A percentile compares a stretch with the other conserved stretches of the same genome.
Conservation (phyloP, 2,888 invertebrate species). For the Tanytarsus gracilentus region DNA sequence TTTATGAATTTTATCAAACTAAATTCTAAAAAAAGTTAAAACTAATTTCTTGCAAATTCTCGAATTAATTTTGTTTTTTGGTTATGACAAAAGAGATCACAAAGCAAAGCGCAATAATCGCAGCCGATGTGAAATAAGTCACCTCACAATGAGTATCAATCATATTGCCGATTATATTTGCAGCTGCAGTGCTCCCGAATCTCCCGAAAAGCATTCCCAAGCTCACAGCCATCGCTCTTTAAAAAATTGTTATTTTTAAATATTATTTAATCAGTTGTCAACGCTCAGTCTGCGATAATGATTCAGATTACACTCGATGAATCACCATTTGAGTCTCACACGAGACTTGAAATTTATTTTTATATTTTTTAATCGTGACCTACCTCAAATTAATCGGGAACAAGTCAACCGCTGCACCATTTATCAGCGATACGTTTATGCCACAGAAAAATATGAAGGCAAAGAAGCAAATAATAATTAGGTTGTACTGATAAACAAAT, state of each 20-base stretch:
- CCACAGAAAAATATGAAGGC: constrained; percentile 40
- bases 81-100: neutral
- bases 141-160: constrained; percentile 38
- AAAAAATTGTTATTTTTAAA: neutral
- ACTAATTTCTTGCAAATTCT: neutral
- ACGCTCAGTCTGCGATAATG: neutral
- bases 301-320: neutral
- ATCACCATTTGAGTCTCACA: too few species aligned
- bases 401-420: constrained; percentile 41
- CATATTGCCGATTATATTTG: constrained; percentile 39
- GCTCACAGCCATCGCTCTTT: constrained; percentile 42
- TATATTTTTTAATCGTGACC: neutral
- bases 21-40: neutral
- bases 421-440: constrained; percentile 39
- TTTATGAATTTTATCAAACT: neutral
- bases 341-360: too few species aligned
- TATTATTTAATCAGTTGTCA: neutral
- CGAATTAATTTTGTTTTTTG: neutral
- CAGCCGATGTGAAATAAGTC: constrained; percentile 35
- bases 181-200: constrained; percentile 40
- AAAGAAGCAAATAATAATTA: constrained; percentile 34
- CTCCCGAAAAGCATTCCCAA: constrained; percentile 41
- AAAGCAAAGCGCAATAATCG: neutral
- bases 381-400: constrained; percentile 43
- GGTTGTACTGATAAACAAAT: neutral